Conservation (phyloP, 2,888 invertebrate species). For the Dolichomitus sp. region DNA sequence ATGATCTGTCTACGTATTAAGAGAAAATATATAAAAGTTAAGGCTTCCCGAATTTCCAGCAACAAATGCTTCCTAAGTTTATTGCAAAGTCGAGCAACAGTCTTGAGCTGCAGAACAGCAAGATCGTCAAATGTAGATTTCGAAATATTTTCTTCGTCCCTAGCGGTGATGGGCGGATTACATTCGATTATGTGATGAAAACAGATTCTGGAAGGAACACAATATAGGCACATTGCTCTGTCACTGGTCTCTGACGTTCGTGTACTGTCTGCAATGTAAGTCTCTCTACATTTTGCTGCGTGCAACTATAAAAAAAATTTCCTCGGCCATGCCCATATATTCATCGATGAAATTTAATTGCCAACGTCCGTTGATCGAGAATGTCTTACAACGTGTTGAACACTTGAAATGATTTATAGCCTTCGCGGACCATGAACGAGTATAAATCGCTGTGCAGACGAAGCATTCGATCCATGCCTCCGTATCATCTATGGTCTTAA, state of each 20-base stretch:
- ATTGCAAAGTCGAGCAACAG: constrained; percentile 35
- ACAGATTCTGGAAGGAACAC: not conserved
- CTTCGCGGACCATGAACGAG: not conserved
- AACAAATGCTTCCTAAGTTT: constrained; percentile 53
- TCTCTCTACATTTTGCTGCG: not conserved
- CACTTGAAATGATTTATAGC: constrained; percentile 33
- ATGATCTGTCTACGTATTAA: constrained; percentile 41
- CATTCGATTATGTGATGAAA: not conserved
- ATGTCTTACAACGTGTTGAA: not conserved
- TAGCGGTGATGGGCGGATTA: not conserved
- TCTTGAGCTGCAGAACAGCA: constrained; percentile 43
- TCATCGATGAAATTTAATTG: not conserved
- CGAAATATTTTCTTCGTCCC: not conserved
- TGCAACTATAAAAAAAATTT: constrained; percentile 27
- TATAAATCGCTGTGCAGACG: constrained; percentile 15
- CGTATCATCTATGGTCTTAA: not conserved
- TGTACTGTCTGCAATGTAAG: not conserved
- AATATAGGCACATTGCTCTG: constrained; percentile 10
- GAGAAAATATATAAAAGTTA: constrained; percentile 30
- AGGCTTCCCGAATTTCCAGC: constrained; percentile 40
- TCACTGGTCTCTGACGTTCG: constrained; percentile 7
- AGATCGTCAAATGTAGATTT: constrained; percentile 22
- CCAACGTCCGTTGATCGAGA: not conserved
- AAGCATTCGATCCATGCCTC: not conserved
- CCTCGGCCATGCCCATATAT: not conserved